Evolutionary conservation across 1,140 invertebrate genomes (phyloP), one percentile per base, ranked within the genome.

Genomic region (Bombus picipes): DNA sequence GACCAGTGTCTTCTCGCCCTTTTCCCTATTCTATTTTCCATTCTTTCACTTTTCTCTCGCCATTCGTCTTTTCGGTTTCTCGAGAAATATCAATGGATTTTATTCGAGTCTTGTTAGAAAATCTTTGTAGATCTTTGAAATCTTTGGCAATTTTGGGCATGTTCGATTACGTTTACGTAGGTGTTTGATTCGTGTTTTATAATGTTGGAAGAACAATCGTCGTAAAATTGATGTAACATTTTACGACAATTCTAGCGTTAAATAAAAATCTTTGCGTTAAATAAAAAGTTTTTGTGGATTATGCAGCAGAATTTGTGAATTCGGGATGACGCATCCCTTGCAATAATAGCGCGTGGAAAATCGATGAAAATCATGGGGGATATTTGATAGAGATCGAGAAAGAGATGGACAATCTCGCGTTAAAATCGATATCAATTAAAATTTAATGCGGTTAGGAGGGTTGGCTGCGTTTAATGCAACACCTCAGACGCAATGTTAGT

Each of bases 371-470:
- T 75, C 10, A 77, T 71, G 47, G 41, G 34, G 28, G 34, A 74
- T 78, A 57, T 76, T 71, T 47, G 81, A 2, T 18, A 13, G 22
- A 65, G 71, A 25, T 25, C 34, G 8, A 32, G 15, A 34, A 34
- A n/a, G 32, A 73, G 75, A 34, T 34, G 65, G 13, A n/a, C 32
- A 73, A 70, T 39, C 72, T 62, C 37, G 32, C 72, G 72, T 43
- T 22, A 66, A 39, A 68, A 66, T 47, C 73, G 47, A 71, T 83
- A 70, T 70, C 82, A 59, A 83, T 83, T 78, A 70, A 78, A 83
- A 78, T 66, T 47, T 28, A 76, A 76, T 28, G 73, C 72, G 81
- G 81, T 76, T 53, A 72, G 34, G 28, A 34, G 34, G 66, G 12
- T 22, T 25, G 25, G 81, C 6, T 9, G 72, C 12, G 47, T 81